phyloP scores from a whole-genome alignment of 2,113 vertebrate genomes.

The Plestiodon gilberti region DNA sequence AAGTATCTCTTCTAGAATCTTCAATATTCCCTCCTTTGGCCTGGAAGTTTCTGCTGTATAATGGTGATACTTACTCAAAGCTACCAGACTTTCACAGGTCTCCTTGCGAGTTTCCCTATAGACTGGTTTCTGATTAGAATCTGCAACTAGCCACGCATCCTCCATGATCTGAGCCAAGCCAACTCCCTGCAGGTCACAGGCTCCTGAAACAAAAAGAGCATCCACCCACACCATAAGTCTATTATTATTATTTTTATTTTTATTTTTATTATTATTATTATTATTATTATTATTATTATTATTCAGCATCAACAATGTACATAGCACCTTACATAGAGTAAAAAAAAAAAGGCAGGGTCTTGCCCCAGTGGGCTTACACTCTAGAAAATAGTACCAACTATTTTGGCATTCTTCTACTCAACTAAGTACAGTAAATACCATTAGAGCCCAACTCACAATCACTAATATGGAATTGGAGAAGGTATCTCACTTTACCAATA shows the following conservation, averaged over 20 bases:
- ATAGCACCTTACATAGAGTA: no score
- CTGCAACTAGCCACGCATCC: slow-evolving; percentile 10
- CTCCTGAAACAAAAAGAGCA: background rate
- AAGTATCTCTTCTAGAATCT: background rate
- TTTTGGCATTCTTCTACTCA: background rate
- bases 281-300: no score
- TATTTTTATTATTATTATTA: no score
- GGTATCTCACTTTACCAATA: background rate
- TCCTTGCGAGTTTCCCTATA: background rate
- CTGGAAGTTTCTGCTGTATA: no score
- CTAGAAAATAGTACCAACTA: no score
- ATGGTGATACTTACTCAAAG: slow-evolving; percentile 12
- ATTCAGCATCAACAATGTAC: no score
- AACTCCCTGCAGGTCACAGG: background rate
- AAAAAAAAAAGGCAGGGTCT: no score
- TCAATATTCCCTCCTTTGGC: background rate
- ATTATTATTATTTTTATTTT: no score
- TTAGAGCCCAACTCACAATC: background rate
- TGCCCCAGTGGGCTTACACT: no score
- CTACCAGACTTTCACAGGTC: background rate
- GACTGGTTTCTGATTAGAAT: slow-evolving; percentile 3
- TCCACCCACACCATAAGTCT: background rate
- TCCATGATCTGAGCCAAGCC: slow-evolving; percentile 10
- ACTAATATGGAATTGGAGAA: background rate
- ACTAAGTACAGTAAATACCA: no score